Evolutionary conservation across 2,888 invertebrate genomes (phyloP), one percentile per base, ranked within the genome.

Genomic region (Bellardia pandia): DNA sequence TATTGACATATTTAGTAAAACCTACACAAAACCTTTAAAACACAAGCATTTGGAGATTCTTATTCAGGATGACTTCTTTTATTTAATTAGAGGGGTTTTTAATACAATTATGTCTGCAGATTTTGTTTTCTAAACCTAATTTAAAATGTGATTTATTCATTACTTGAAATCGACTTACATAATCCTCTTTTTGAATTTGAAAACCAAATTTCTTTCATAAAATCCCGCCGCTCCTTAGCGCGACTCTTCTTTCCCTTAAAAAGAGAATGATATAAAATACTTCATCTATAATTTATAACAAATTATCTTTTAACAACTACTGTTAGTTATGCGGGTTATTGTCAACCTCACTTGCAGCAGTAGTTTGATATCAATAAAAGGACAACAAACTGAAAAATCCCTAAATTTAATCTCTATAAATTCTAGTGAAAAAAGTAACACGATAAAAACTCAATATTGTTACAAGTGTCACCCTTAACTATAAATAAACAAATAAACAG

Each of bases 321-420:
- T 66, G 56, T 68, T 68, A 75, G 16, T 68, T 58, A 82, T 85
- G 87, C 75, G 79, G 85, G 85, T 51, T 74, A 56, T 76, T 88
- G 77, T 83, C 88, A 88, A 83, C 83, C 79, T 30, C 79, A 83
- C 88, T 68, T 68, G 53, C 53, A 64, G 66, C 85, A 80, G 88
- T 88, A 88, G 85, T 64, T 68, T 40, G 11, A 68, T 42, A 74
- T 53, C 23, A n/a, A 8, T 40, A 9, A 11, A 45, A 45, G 45
- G 45, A 62, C 16, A 33, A 23, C 14, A 23, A 66, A 75, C 23
- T 37, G 40, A 37, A n/a, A 3, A 6, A 33, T 56, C 56, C 16
- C 23, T 56, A 23, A 23, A 56, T 16, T 56, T 8, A 69, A 51
- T 51, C 6, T 51, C 37, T 33, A 51, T 37, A n/a, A 79, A 37